phyloP scores from a whole-genome alignment of 2,797 vertebrate genomes.

The Pantherophis alleghaniensis region DNA sequence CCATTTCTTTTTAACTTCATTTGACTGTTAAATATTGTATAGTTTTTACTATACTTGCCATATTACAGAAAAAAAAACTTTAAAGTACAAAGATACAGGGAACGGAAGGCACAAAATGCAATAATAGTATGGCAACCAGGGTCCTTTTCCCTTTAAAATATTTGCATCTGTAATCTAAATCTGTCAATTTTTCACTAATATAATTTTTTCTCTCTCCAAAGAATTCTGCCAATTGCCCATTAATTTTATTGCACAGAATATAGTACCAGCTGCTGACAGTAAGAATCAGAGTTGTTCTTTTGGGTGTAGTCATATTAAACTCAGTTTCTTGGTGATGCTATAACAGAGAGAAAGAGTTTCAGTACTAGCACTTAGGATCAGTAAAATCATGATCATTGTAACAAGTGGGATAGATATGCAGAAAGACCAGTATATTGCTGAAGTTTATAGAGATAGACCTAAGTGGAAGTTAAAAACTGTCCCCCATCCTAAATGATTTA shows the following conservation, averaged over 20 bases:
- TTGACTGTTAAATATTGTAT: neutral
- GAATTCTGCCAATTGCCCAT: neutral
- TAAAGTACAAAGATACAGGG: neutral
- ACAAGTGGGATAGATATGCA: neutral
- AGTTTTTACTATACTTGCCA: neutral
- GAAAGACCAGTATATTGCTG: neutral
- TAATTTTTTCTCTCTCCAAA: neutral
- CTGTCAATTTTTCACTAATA: neutral
- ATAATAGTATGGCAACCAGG: neutral
- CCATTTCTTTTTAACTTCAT: neutral
- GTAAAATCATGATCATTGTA: neutral
- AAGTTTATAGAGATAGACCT: neutral
- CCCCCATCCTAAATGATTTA: no score
- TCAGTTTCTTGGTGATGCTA: neutral
- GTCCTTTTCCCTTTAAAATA: neutral
- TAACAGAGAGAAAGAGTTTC: neutral
- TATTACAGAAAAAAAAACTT: neutral
- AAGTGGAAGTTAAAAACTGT: neutral
- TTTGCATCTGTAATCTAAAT: neutral
- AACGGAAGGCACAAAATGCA: neutral
- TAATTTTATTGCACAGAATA: neutral
- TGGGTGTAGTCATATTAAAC: neutral
- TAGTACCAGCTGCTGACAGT: neutral
- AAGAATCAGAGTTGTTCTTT: neutral
- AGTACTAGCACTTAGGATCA: neutral